Conservation (phyloP, 2,113 vertebrate genomes). For the Centrocercus urophasianus region DNA sequence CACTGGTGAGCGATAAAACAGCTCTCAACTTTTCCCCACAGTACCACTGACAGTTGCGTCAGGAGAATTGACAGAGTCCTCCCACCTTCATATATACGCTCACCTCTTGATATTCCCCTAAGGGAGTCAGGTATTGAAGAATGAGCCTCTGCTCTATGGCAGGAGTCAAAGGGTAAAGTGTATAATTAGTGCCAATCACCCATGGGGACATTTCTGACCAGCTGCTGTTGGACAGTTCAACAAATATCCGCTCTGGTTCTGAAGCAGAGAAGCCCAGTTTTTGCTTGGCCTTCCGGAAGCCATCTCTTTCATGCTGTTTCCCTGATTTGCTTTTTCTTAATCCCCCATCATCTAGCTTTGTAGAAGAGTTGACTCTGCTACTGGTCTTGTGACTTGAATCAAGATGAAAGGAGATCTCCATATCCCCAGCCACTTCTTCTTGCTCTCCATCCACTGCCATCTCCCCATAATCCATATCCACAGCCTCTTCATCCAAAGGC, state of each 20-base stretch:
- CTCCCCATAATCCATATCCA: conserved; percentile 92
- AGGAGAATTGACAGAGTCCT: background rate
- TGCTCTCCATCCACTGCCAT: conserved; percentile 72
- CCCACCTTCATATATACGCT: conserved; percentile 23
- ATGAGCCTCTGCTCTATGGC: conserved; percentile 97
- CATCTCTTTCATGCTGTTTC: conserved; percentile 85
- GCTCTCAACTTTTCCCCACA: background rate
- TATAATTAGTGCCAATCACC: conserved; percentile 98
- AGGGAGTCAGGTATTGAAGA: conserved; percentile 95
- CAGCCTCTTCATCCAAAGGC: conserved; percentile 93
- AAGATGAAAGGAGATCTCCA: conserved; percentile 78
- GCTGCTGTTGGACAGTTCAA: conserved; percentile 98
- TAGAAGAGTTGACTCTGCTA: conserved; percentile 83
- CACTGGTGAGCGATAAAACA: background rate
- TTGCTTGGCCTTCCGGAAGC: conserved; percentile 88
- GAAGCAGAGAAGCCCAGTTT: conserved; percentile 90
- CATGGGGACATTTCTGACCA: conserved; percentile 99
- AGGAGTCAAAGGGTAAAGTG: conserved; percentile 92
- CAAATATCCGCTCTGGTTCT: conserved; percentile 90
- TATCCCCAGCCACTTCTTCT: too few relatives aligned
- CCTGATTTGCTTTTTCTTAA: conserved; percentile 75
- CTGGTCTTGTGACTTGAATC: conserved; percentile 85
- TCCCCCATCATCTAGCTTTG: conserved; percentile 81
- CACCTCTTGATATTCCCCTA: conserved; percentile 99
- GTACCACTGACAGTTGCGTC: background rate